phyloP scores from a whole-genome alignment of 1,140 invertebrate genomes.

The Brachystomella parvula region DNA sequence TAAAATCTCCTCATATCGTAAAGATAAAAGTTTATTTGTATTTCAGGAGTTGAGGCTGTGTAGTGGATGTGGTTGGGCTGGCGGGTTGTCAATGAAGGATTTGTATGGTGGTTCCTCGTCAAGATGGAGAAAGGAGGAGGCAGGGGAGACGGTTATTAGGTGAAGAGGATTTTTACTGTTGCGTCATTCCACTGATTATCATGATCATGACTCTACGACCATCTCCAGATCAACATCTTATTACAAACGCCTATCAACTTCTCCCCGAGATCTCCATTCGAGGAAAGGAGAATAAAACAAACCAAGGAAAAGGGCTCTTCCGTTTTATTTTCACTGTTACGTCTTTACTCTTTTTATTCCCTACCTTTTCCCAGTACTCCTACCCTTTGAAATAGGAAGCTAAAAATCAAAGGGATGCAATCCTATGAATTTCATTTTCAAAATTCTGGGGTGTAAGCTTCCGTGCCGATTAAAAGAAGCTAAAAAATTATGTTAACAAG shows the following conservation, averaged over 20 bases:
- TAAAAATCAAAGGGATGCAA: too few relatives aligned
- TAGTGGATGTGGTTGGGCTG: slow-evolving; percentile 30
- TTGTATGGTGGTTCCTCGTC: neutral
- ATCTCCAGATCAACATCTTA: slow-evolving; percentile 2
- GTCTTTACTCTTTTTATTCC: neutral
- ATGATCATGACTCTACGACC: slow-evolving; percentile 7
- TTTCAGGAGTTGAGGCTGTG: slow-evolving; percentile 25
- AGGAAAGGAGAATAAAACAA: neutral
- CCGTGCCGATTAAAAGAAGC: neutral
- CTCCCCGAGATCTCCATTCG: neutral
- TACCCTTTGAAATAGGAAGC: neutral
- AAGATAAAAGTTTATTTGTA: slow-evolving; percentile 37
- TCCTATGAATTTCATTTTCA: too few relatives aligned
- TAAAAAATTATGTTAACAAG: neutral
- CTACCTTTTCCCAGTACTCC: neutral
- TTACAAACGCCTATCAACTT: neutral
- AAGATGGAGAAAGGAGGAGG: neutral
- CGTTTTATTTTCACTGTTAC: slow-evolving; percentile 3
- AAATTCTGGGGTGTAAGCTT: neutral
- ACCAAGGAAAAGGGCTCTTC: neutral
- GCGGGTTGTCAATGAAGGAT: slow-evolving; percentile 6
- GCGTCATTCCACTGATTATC: slow-evolving; percentile 10
- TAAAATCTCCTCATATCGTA: slow-evolving; percentile 34
- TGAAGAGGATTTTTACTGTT: slow-evolving; percentile 13
- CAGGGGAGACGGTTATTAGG: slow-evolving; percentile 3